Percentiles rank a stretch among this genome's conserved stretches.
These are phyloP conservation scores for Ahaetulla prasina DNA, from an alignment of 2,113 vertebrate species.

Conservation along the genomic window DNA sequence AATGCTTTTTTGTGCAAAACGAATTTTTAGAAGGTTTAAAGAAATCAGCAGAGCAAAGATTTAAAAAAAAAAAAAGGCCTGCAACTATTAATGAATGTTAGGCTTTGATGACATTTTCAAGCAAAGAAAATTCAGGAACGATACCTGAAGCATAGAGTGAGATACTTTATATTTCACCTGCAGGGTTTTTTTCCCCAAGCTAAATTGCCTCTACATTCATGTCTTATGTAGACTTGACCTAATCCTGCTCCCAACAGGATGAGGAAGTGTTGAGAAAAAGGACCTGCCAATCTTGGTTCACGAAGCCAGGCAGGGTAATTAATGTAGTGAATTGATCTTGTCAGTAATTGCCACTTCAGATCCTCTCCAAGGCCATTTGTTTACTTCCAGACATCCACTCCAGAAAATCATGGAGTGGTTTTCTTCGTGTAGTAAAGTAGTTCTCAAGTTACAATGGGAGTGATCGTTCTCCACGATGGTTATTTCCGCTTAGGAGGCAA, in stretches of 20 bases:
- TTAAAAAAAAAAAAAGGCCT: background rate
- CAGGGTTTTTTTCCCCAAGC: no score
- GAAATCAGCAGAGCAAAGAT: background rate
- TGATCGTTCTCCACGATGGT: background rate
- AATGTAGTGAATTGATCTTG: constrained; percentile 13
- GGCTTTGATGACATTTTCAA: background rate
- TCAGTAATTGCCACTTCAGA: constrained; percentile 18
- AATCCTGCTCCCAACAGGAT: background rate
- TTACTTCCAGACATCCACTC: background rate
- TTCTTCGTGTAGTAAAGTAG: constrained; percentile 7
- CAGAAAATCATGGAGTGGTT: background rate
- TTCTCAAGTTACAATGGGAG: constrained; percentile 8
- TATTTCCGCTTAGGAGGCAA: background rate
- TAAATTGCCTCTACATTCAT: background rate
- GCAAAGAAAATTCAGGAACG: background rate
- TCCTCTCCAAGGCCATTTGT: constrained; percentile 11
- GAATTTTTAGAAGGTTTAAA: background rate
- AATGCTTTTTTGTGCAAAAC: background rate
- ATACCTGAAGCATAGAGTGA: background rate
- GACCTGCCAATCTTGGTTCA: background rate
- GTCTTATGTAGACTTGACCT: background rate
- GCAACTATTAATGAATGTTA: background rate
- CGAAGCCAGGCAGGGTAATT: constrained; percentile 13
- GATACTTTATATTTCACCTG: background rate
- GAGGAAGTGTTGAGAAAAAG: constrained; percentile 1